Conservation (phyloP, 2,888 invertebrate species). For the Nemotelus pantherinus region DNA sequence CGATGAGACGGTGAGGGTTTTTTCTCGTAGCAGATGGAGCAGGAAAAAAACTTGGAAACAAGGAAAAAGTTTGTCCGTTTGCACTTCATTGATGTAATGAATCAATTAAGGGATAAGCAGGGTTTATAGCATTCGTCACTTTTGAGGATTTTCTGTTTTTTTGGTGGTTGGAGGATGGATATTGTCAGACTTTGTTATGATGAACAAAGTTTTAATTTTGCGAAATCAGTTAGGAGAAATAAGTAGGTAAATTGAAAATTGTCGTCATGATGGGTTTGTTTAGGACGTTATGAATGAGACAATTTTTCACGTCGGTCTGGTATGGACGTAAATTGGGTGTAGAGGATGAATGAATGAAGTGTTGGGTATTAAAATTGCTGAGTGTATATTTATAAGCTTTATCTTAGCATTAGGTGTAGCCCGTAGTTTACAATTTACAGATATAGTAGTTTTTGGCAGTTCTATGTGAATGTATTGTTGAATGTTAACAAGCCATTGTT, state of each 20-base stretch:
- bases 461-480: too few relatives aligned
- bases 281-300: too few relatives aligned
- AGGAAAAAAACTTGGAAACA: conserved; percentile 1
- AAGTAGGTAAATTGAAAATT: conserved; percentile 4
- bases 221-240: neutral
- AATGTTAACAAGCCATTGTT: too few relatives aligned
- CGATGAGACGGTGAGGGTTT: conserved; percentile 14
- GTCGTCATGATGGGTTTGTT: neutral
- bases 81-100: conserved; percentile 43
- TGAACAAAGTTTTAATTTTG: conserved; percentile 1
- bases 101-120: conserved; percentile 44
- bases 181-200: too few relatives aligned
- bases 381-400: too few relatives aligned
- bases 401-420: too few relatives aligned
- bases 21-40: neutral
- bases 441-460: too few relatives aligned
- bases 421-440: too few relatives aligned
- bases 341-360: too few relatives aligned
- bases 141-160: neutral
- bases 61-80: conserved; percentile 25
- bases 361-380: too few relatives aligned
- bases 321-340: too few relatives aligned
- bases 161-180: neutral
- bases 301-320: too few relatives aligned
- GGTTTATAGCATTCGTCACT: conserved; percentile 18